These are phyloP conservation scores for Polymixis lichenea DNA, from an alignment of 2,888 invertebrate species.

Conservation along the genomic window DNA sequence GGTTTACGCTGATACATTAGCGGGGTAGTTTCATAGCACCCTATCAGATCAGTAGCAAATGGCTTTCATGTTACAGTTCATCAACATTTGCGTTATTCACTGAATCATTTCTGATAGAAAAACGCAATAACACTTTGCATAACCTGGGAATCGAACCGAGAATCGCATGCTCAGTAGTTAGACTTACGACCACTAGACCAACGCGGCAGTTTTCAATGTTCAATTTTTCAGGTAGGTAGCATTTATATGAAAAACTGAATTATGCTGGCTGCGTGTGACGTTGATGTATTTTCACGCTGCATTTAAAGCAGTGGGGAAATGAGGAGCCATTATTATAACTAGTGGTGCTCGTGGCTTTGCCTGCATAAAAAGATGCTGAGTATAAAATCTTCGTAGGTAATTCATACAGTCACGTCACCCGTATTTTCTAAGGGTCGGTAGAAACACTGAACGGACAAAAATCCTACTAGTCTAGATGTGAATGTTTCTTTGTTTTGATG, in stretches of 20 bases:
- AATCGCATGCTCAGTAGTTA: neutral
- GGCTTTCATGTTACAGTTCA: too few species aligned
- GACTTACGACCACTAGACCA: neutral
- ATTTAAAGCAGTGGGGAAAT: neutral
- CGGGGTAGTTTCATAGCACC: too few species aligned
- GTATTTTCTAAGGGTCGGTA: too few species aligned
- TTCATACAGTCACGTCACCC: too few species aligned
- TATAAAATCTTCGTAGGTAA: too few species aligned
- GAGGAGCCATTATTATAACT: neutral
- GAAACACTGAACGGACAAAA: too few species aligned
- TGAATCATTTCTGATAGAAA: too few species aligned
- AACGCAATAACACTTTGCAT: neutral
- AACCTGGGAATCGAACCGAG: neutral
- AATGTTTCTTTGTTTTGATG: too few species aligned
- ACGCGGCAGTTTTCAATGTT: neutral
- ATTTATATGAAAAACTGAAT: constrained; percentile 23
- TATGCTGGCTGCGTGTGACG: constrained; percentile 12
- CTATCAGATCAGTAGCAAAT: too few species aligned
- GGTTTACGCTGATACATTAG: too few species aligned
- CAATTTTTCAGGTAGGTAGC: constrained; percentile 8
- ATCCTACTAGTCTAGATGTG: too few species aligned
- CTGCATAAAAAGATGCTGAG: neutral
- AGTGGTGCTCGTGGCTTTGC: neutral
- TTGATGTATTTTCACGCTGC: constrained; percentile 1
- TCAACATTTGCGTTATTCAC: too few species aligned